Evolutionary conservation across 2,113 vertebrate species (phyloP), one percentile per base, ranked within the genome.

Genomic region (Oryzias woworae): DNA sequence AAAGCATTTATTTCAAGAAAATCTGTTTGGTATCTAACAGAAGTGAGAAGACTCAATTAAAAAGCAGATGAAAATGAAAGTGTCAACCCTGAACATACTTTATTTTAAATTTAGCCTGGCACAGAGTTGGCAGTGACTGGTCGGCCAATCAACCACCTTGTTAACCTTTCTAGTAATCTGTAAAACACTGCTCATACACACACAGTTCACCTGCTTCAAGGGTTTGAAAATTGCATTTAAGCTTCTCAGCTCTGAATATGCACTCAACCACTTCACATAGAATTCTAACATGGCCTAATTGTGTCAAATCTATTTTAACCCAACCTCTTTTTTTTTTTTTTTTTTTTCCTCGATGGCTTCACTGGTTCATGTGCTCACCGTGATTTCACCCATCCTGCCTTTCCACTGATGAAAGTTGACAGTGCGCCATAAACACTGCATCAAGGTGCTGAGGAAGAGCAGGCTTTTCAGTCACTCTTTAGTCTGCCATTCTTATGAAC

Each of bases 261-360:
- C 78, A 72, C 17, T 59, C 43, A 64, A 46, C 63, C 75, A 71
- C 52, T 77, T 62, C 66, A 45, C 31, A 53, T 50, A 65, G 58
- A 80, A 58, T 73, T 76, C 67, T 49, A 66, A 81, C 69, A 71
- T 87, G 88, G 70, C 84, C 91, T 87, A 83, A 88, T 89, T 91
- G 78, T 86, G 80, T 90, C 87, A 82, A 67, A 78, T 83, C 86
- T 84, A 77, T 85, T 88, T 87, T 75, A 77, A 82, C 60, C 69
- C 61, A 56, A 62, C 62, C 50, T 61, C 49, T 73, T 70, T 62
- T 69, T 55, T 42, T 44, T 70, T 62, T 69, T 55, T 42, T 44
- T 43, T 46, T 17, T 17, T 7, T 17, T n/a, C 45, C 47, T 68
- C 55, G 69, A 75, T 72, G 69, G 71, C 78, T 83, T 85, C 69